phyloP scores from a whole-genome alignment of 2,797 vertebrate species.

The Sebastes ruberrimus region DNA sequence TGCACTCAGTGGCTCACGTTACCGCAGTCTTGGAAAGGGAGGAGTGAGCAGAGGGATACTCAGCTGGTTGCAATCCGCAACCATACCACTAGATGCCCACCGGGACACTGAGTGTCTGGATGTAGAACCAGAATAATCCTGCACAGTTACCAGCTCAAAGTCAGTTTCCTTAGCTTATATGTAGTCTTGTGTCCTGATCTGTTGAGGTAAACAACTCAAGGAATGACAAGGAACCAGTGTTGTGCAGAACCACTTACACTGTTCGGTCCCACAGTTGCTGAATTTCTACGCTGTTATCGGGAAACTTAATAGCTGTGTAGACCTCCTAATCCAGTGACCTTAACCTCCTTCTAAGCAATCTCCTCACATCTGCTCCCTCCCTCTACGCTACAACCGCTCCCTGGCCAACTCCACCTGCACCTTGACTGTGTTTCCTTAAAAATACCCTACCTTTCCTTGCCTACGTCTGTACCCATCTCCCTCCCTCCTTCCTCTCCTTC shows the following conservation, averaged over 20 bases:
- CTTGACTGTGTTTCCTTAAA: background rate
- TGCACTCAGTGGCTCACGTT: too few species aligned
- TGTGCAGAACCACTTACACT: background rate
- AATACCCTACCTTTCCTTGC: background rate
- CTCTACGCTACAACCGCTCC: background rate
- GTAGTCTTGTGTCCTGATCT: background rate
- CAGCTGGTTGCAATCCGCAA: too few species aligned
- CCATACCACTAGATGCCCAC: too few species aligned
- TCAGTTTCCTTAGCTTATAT: background rate
- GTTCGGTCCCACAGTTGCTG: background rate
- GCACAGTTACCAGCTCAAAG: background rate
- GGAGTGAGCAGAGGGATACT: too few species aligned
- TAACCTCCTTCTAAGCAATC: background rate
- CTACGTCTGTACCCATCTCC: background rate
- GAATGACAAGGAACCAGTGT: slow-evolving; percentile 5
- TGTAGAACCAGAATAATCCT: background rate
- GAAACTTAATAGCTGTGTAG: slow-evolving; percentile 19
- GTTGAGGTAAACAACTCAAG: background rate
- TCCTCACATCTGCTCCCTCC: background rate
- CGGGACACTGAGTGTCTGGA: background rate
- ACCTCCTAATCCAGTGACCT: slow-evolving; percentile 22
- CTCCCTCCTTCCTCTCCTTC: background rate
- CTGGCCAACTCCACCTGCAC: background rate
- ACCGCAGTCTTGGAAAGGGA: too few species aligned
- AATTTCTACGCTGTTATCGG: slow-evolving; percentile 2